Conservation (phyloP, 1,140 invertebrate genomes). For the Penaeus japonicus region DNA sequence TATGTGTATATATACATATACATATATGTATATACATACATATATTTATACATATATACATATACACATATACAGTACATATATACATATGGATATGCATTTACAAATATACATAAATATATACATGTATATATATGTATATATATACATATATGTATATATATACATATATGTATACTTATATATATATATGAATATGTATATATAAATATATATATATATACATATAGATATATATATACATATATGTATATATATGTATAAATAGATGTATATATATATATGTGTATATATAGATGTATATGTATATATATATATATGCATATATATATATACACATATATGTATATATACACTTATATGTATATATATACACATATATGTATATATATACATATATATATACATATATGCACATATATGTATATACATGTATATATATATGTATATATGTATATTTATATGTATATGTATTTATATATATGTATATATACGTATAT, state of each 20-base stretch:
- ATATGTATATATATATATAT: too few relatives aligned
- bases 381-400: too few relatives aligned
- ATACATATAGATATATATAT: background rate
- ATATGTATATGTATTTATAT: too few relatives aligned
- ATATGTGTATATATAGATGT: background rate
- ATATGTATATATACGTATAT: too few relatives aligned
- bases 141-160: background rate
- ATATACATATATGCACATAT: too few relatives aligned
- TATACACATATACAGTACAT: background rate
- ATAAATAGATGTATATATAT: background rate
- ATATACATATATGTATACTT: background rate
- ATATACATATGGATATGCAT: background rate
- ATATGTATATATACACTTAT: too few relatives aligned
- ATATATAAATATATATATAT: background rate
- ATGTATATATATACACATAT: too few relatives aligned
- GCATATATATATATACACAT: too few relatives aligned
- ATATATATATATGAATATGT: background rate
- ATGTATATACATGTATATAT: too few relatives aligned
- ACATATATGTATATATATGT: background rate
- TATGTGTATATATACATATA: background rate
- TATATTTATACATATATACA: background rate
- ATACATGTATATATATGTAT: background rate
- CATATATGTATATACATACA: background rate
- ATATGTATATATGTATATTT: too few relatives aligned
- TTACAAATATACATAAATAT: background rate